A percentile compares a stretch with the other conserved stretches of the same genome.
phyloP scores from a whole-genome alignment of 2,797 vertebrate species.

The Chelon labrosus region DNA sequence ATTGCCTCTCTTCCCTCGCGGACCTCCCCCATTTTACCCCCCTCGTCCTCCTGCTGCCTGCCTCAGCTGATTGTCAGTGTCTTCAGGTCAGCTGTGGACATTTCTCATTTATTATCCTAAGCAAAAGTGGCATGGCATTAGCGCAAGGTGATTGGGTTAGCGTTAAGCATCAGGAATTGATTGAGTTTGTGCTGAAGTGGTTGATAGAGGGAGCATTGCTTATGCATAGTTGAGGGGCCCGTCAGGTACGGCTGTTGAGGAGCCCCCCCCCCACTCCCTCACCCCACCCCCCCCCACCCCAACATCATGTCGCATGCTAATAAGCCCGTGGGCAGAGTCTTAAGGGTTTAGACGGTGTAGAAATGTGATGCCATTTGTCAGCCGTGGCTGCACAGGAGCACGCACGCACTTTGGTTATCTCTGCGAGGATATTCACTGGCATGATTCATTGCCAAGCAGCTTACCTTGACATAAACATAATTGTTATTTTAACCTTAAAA shows the following conservation, averaged over 20 bases:
- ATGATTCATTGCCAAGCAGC: slow-evolving; percentile 2
- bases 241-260: slow-evolving; percentile 60
- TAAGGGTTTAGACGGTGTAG: slow-evolving; percentile 36
- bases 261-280: slow-evolving; percentile 16
- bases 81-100: slow-evolving; percentile 76
- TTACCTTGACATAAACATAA: not conserved
- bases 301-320: slow-evolving; percentile 60
- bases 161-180: slow-evolving; percentile 85
- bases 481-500: not conserved
- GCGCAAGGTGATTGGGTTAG: slow-evolving; percentile 81
- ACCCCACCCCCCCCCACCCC: no score
- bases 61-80: slow-evolving; percentile 62
- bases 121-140: slow-evolving; percentile 82
- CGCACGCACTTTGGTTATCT: slow-evolving; percentile 10
- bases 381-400: slow-evolving; percentile 27
- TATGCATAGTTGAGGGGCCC: slow-evolving; percentile 66
- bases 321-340: slow-evolving; percentile 46
- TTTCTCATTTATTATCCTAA: slow-evolving; percentile 85
- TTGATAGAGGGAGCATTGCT: slow-evolving; percentile 67
- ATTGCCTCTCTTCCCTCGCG: slow-evolving; percentile 31
- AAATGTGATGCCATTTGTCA: slow-evolving; percentile 57
- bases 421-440: slow-evolving; percentile 1
- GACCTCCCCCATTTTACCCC: slow-evolving; percentile 20
- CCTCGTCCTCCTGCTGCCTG: slow-evolving; percentile 1
- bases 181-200: slow-evolving; percentile 80